These are phyloP conservation scores for Drosophila borealis DNA, from an alignment of 2,888 invertebrate species.

Conservation along the genomic window DNA sequence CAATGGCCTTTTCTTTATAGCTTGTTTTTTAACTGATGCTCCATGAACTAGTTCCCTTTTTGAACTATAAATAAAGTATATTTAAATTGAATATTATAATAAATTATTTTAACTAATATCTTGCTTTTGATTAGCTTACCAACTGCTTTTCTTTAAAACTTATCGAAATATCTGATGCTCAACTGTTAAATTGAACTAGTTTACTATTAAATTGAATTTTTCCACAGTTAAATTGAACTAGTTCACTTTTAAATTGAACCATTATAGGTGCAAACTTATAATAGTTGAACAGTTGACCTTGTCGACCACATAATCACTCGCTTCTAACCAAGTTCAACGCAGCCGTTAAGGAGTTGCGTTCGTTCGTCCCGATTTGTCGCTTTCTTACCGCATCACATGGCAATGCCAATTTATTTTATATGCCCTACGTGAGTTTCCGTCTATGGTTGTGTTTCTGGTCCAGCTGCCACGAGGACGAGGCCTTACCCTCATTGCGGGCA, in stretches of 20 bases:
- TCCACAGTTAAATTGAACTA: no score
- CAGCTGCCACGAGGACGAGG: background rate
- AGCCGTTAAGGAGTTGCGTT: slow-evolving; percentile 5
- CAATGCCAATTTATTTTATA: slow-evolving; percentile 76
- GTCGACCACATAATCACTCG: slow-evolving; percentile 22
- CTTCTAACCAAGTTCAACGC: slow-evolving; percentile 17
- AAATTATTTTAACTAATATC: background rate
- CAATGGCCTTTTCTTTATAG: no score
- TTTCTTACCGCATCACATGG: slow-evolving; percentile 60
- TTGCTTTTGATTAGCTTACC: background rate
- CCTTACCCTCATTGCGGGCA: background rate
- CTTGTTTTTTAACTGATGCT: no score
- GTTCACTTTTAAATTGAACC: background rate
- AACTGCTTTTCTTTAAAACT: no score
- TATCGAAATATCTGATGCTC: no score
- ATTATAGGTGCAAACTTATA: slow-evolving; percentile 9
- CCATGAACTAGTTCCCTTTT: background rate
- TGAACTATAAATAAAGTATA: background rate
- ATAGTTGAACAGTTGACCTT: slow-evolving; percentile 10
- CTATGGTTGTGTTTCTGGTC: slow-evolving; percentile 26
- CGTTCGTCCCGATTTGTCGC: background rate
- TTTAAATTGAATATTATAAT: background rate
- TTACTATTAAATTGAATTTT: no score
- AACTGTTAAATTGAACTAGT: background rate
- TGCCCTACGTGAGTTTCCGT: slow-evolving; percentile 72